Evolutionary conservation across 1,140 invertebrate genomes (phyloP), one percentile per base, ranked within the genome.

Genomic region (Mycetomoellerius zeteki): DNA sequence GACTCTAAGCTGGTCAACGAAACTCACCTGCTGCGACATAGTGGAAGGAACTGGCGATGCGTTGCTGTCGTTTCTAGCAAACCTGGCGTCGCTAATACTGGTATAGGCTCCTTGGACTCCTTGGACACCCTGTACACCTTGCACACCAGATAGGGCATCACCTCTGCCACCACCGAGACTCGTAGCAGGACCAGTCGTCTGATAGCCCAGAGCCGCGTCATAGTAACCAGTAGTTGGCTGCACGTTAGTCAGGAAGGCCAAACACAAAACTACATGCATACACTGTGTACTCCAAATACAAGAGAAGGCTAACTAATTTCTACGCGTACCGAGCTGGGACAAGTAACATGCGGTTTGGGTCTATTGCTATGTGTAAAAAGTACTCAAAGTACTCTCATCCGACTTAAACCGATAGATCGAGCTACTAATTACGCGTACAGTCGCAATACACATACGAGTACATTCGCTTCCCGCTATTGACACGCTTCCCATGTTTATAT

Each of bases 31-130:
- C 93, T 97, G 97, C 72, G 96, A 97, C 95, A 97, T 96, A 88
- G 97, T 97, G 77, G 97, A 97, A 82, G 97, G 97, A 87, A 98
- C 98, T 60, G 98, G 97, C 86, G 97, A 97, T 78, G 97, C 97
- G 95, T 98, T 98, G 94, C 97, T 98, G 94, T 98, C 98, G 81
- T 97, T 97, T 92, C 98, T 96, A 65, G 97, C 96, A 94, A 98
- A 97, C 94, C 98, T 97, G 80, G 96, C 97, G 93, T 98, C 97
- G 86, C 96, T 96, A 95, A 96, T 96, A 96, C 96, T 97, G 91
- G 97, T 97, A 95, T 98, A 98, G 84, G 97, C 97, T 88, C 94
- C 94, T 75, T 95, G 95, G 73, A 95, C 95, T 16, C 93, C 89
- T 88, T 95, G 95, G 37, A 95, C 95, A 82, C 94, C 94, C 87